Percentiles rank a stretch among this genome's conserved stretches.
phyloP scores from a whole-genome alignment of 2,797 vertebrate genomes.

The Limosa lapponica region DNA sequence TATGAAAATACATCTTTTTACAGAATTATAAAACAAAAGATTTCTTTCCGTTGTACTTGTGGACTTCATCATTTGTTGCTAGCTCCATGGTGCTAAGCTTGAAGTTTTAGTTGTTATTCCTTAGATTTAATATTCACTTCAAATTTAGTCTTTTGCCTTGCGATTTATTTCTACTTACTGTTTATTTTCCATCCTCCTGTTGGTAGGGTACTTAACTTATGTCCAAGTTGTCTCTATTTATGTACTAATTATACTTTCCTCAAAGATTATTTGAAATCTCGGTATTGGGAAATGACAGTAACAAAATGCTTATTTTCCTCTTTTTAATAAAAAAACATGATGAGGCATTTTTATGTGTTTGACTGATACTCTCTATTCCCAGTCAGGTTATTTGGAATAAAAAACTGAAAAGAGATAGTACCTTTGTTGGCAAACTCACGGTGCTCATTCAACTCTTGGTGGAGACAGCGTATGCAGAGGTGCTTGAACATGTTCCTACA shows the following conservation, averaged over 20 bases:
- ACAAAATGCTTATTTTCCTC: background rate
- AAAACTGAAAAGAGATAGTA: background rate
- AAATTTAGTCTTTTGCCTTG: background rate
- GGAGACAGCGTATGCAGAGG: rapidly evolving
- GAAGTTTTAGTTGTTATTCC: background rate
- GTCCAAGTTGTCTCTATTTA: background rate
- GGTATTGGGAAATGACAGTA: background rate
- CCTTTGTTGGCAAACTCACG: background rate
- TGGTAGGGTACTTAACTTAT: background rate
- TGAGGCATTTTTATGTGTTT: background rate
- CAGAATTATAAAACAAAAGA: too few species aligned
- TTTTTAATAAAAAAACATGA: rapidly evolving
- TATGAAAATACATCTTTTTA: background rate
- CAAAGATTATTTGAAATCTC: background rate
- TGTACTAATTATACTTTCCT: background rate
- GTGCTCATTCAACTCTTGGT: rapidly evolving
- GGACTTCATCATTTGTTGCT: background rate
- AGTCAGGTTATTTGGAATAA: background rate
- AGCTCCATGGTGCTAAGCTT: background rate
- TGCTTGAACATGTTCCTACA: background rate
- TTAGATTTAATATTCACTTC: background rate
- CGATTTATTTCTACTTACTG: background rate
- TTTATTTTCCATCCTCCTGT: background rate
- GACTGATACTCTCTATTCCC: background rate
- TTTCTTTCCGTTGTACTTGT: background rate